Base-by-base conservation (phyloP, 2,113 vertebrate species). In the Dolichotis patagonum region DNA sequence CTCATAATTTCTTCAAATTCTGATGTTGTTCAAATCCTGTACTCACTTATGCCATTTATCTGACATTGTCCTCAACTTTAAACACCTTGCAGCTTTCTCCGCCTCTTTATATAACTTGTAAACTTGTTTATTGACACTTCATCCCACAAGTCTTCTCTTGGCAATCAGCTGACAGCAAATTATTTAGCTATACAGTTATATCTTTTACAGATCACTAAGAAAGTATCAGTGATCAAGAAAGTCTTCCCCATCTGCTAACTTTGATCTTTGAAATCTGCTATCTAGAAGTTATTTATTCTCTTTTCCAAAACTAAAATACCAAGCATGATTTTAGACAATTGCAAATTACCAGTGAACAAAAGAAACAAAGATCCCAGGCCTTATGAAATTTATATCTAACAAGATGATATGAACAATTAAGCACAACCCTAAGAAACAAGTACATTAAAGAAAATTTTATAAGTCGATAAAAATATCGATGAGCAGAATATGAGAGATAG, bases 191-290 rank as follows among this genome's bases (percentile, higher is more conserved):
- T 28, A 32, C 28, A 26, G 1, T n/a, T 82, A 93, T 28, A 81
- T 7, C 46, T 75, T 38, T 43, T n/a, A 22, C 49, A 80, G 16
- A 75, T 85, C 30, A 81, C 41, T 86, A 46, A 75, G 71, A 52
- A 86, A 82, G 73, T 9, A 28, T 89, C 35, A 73, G 46, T 71
- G 73, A 78, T 77, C 20, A n/a, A 84, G n/a, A 94, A 92, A 95
- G 43, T 26, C 30, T 69, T 78, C 20, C 43, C 35, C 52, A 20
- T 95, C 20, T 88, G 46, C 24, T 35, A 62, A 75, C 30, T 56
- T 20, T 43, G 1, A 65, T 62, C 49, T 92, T 92, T 62, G 41
- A 96, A 67, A 30, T 67, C 24, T 87, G 9, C 0, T 28, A 38
- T 46, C 3, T 46, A 19, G 38, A 88, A 75, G 20, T 38, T 16